Evolutionary conservation across 2,888 invertebrate genomes (phyloP), one percentile per base, ranked within the genome.

Genomic region (Agrochola litura): DNA sequence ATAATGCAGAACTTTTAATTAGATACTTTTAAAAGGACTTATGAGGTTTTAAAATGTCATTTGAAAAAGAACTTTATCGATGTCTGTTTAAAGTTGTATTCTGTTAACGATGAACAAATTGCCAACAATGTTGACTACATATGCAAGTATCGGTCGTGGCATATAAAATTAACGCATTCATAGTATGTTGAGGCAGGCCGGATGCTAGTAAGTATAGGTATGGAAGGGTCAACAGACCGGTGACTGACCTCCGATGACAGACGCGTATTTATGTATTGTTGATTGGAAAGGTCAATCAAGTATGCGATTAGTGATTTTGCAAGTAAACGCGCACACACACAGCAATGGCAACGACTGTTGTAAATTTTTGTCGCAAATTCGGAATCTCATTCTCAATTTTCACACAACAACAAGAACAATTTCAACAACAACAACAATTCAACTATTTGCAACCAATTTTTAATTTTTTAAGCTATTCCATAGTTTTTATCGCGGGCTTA

Each of bases 181-280:
- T 88, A 86, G 82, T 85, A 84, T 84, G 91, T 94, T 94, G 94
- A 92, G 94, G 94, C 93, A 94, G 94, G 93, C 89, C 93, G 92
- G 94, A 93, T 90, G 89, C 81, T 77, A 77, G 79, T 79, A 78
- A 67, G 67, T 81, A 73, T 86, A 86, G 81, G 81, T 86, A 82
- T 81, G 22, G 52, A 76, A 79, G 82, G 89, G 88, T 90, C 89
- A 85, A 83, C 73, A 83, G 71, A 88, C 94, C 88, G 93, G 94
- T 93, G 91, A 92, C 89, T 90, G 93, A 92, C 92, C 94, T 88
- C 83, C 89, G 90, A 90, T 92, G 93, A 92, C 91, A 78, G 83
- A 46, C 63, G 78, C 12, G 58, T 75, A 76, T 77, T 78, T 84
- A 85, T 79, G 79, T 74, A 70, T 67, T 77, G 67, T 66, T 81